These are phyloP conservation scores for Eclectus roratus DNA, from an alignment of 2,113 vertebrate species.

Conservation along the genomic window DNA sequence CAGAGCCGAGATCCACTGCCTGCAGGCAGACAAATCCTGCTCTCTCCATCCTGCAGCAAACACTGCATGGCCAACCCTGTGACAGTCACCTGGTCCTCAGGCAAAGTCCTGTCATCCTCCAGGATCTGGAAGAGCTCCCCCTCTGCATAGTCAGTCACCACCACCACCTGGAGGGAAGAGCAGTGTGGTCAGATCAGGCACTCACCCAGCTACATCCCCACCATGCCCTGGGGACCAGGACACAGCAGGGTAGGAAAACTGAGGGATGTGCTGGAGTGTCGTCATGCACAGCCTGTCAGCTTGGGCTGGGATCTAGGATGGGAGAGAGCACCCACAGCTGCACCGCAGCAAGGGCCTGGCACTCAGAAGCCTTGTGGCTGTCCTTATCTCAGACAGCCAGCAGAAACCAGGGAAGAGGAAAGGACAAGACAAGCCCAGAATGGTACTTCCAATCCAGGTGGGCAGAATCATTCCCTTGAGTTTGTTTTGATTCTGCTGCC, in stretches of 20 bases:
- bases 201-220: neutral
- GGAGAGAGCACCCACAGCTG: neutral
- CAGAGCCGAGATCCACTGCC: neutral
- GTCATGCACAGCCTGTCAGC: neutral
- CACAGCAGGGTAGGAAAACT: neutral
- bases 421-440: neutral
- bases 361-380: neutral
- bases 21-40: neutral
- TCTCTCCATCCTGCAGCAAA: neutral
- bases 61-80: neutral
- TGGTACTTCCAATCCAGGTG: neutral
- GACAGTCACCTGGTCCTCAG: conserved; percentile 85
- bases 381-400: neutral
- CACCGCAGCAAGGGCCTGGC: neutral
- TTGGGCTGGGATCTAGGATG: neutral
- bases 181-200: neutral
- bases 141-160: conserved; percentile 95
- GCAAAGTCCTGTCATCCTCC: conserved; percentile 89
- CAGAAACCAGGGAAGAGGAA: neutral
- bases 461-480: neutral
- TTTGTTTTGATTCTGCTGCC: neutral
- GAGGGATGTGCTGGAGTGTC: neutral
- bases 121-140: conserved; percentile 95
- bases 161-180: conserved; percentile 83
- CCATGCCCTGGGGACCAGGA: neutral